These are phyloP conservation scores for Microtus pennsylvanicus DNA, from an alignment of 2,113 vertebrate species.

Conservation along the genomic window DNA sequence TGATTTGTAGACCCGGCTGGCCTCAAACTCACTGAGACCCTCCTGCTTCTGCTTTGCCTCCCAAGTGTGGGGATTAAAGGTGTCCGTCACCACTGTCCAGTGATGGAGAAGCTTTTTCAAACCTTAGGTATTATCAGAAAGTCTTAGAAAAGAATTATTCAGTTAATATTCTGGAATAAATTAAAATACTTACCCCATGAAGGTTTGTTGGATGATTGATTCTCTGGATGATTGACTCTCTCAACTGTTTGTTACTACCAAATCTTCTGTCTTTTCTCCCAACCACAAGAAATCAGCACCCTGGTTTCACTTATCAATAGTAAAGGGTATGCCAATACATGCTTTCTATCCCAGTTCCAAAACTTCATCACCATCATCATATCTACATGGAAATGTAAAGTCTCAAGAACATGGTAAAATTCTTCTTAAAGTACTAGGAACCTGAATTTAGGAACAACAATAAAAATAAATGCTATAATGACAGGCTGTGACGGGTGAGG, in stretches of 20 bases:
- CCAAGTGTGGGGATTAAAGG: too few species aligned
- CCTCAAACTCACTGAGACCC: too few species aligned
- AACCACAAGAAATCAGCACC: not conserved
- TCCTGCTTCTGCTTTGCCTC: too few species aligned
- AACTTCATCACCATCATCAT: not conserved
- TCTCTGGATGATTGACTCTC: not conserved
- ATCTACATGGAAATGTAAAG: not conserved
- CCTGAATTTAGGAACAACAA: not conserved
- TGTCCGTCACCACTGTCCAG: too few species aligned
- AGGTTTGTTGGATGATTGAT: not conserved
- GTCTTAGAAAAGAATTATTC: not conserved
- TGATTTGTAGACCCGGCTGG: too few species aligned
- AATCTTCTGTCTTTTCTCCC: not conserved
- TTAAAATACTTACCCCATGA: not conserved
- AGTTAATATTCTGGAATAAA: not conserved
- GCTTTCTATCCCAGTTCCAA: not conserved
- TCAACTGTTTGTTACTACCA: not conserved
- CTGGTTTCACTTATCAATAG: not conserved
- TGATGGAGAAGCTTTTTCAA: not conserved
- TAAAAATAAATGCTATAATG: not conserved
- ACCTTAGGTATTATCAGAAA: not conserved
- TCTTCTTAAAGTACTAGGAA: constrained; percentile 3
- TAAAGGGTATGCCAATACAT: not conserved
- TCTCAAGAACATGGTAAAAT: not conserved
- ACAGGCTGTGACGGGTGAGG: fast-evolving